Base-by-base conservation (phyloP, 2,797 vertebrate species). In the Crocidura indochinensis region DNA sequence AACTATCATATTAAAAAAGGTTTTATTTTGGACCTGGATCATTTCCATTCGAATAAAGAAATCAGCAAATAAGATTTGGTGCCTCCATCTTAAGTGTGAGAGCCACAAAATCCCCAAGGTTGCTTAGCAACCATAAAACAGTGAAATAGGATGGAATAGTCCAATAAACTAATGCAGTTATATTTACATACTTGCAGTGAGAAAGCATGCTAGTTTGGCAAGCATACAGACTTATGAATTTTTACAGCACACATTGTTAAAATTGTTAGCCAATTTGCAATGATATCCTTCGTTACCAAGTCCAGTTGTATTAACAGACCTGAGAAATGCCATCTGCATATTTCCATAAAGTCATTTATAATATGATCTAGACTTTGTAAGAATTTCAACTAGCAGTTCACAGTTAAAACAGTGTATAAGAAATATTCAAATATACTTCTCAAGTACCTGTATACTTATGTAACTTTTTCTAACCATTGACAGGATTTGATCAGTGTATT, bases 41-140 rank as follows among this genome's bases (percentile, higher is more conserved):
- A 92, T 96, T 96, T 87, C 73, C 72, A 87, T 94, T 96, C 85
- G 93, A 95, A 96, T 95, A 95, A 95, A 96, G 91, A 17, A 95
- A 93, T 94, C 83, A 12, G 72, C 90, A 91, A 93, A 78, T 56
- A 91, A 81, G 85, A 92, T 94, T 92, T 80, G 27, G 65, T 90
- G 38, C 47, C 31, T 92, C 51, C 0, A n/a, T 90, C 69, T n/a
- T 89, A 27, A 94, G 80, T 87, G 31, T 8, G 1, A 44, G 31
- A 82, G 80, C 91, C 83, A 92, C 14, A 83, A 15, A 79, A 87
- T 83, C 93, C 49, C 78, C 91, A 90, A 83, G 0, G 92, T 97
- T 97, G 96, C 97, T 87, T 97, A 94, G 97, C 94, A 97, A 97
- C 95, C 75, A 91, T 7, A 87, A 62, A 31, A 92, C 65, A 22